A percentile compares a stretch with the other conserved stretches of the same genome.
These are phyloP conservation scores for Tenualosa ilisha DNA, from an alignment of 2,797 vertebrate species.

Conservation along the genomic window DNA sequence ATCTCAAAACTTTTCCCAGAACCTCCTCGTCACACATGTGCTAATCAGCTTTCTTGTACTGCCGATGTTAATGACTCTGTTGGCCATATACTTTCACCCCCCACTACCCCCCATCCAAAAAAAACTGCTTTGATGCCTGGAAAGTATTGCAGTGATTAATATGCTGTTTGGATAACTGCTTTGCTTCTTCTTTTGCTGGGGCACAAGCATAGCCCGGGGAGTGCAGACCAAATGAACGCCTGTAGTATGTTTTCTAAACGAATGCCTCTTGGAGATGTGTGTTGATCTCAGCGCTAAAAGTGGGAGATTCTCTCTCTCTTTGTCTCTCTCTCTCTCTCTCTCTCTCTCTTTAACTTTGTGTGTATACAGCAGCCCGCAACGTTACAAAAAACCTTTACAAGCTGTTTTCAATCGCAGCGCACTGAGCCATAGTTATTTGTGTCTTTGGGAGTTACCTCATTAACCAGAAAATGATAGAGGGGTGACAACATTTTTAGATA, in stretches of 20 bases:
- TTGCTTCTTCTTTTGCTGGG: not conserved
- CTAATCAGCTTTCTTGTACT: not conserved
- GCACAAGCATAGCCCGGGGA: not conserved
- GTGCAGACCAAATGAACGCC: not conserved
- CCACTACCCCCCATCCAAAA: too few relatives aligned
- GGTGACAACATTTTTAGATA: not conserved
- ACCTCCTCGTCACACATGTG: not conserved
- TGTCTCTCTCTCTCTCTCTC: not conserved
- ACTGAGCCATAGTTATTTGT: not conserved
- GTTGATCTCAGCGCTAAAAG: not conserved
- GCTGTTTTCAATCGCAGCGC: not conserved
- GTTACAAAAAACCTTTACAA: not conserved
- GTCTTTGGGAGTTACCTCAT: not conserved
- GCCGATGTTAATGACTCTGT: not conserved
- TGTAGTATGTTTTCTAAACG: not conserved
- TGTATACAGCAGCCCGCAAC: not conserved
- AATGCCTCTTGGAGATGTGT: not conserved
- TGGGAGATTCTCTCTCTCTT: not conserved
- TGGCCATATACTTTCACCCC: not conserved
- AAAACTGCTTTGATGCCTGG: conserved; percentile 20
- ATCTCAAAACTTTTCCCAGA: not conserved
- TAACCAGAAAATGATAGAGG: not conserved
- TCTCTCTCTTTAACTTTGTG: not conserved
- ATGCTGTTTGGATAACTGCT: conserved; percentile 29
- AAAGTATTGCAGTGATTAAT: conserved; percentile 23